Base-by-base conservation (phyloP, 2,888 invertebrate species). In the Serripes groenlandicus region DNA sequence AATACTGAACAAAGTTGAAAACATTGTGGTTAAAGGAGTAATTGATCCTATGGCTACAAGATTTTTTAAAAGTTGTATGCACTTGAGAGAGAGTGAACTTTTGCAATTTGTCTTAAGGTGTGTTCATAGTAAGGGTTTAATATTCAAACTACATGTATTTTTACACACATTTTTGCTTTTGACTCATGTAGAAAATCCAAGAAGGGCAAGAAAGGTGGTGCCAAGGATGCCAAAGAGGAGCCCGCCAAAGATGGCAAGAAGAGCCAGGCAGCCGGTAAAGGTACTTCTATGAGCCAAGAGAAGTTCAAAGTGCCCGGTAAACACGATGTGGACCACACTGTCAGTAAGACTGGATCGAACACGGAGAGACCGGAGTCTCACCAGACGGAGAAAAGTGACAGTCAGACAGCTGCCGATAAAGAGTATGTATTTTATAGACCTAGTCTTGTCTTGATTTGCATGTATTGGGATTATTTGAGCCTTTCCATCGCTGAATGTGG, bases 321-420 rank as follows among this genome's bases (percentile, higher is more conserved):
- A 56, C 91, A 90, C 78, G 92, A 92, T 34, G 88, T 90, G n/a
- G 90, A 89, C n/a, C 91, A 93, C 49, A 69, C 88, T 23, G 79
- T 81, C 42, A 82, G 88, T 52, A 93, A 93, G 77, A 87, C 88
- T 0, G 88, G 86, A 18, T 91, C 92, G 26, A 83, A 81, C 71
- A 91, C 89, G 15, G 94, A 94, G 62, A 83, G 94, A 28, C 94
- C 94, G 5, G 94, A 94, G 75, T 94, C 94, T n/a, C 93, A 93
- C 84, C 89, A 89, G 64, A 94, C 94, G 5, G 93, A 93, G 78
- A 93, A 91, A 78, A 92, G 92, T 86, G 93, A 92, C 75, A 86
- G 86, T 69, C 86, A 86, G 34, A 83, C 83, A 35, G 81, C 82
- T n/a, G 83, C 64, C 3, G 91, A 91, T 52, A 88, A 87, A 34